These are phyloP conservation scores for Cottus gobio DNA, from an alignment of 2,113 vertebrate species.

Conservation along the genomic window DNA sequence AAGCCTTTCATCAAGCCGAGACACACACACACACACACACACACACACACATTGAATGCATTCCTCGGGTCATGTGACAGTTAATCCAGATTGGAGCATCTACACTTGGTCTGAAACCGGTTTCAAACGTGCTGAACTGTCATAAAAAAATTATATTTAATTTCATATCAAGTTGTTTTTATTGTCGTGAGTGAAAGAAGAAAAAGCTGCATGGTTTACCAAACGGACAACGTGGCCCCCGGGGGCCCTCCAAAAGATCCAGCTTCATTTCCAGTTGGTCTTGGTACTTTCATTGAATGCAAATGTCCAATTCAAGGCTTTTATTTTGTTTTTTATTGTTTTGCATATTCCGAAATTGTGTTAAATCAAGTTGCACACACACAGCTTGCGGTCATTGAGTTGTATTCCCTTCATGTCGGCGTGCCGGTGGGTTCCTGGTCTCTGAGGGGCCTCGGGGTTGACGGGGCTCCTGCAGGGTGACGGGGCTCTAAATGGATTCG, in stretches of 20 bases:
- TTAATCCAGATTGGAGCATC: constrained; percentile 39
- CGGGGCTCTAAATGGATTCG: no score
- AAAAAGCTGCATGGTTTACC: neutral
- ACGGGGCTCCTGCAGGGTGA: no score
- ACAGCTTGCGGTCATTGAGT: neutral
- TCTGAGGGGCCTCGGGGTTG: neutral
- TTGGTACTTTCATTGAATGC: neutral
- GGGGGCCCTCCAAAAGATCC: neutral
- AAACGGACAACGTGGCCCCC: neutral
- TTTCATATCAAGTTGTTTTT: neutral
- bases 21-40: constrained; percentile 27
- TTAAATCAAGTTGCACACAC: neutral
- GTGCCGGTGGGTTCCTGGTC: neutral
- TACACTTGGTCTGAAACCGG: neutral
- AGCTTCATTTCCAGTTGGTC: neutral
- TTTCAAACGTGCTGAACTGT: neutral
- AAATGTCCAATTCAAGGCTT: neutral
- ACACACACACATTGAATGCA: constrained; percentile 10
- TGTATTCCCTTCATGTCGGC: neutral
- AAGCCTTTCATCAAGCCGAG: constrained; percentile 40
- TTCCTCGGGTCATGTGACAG: constrained; percentile 57
- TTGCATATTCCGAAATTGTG: neutral
- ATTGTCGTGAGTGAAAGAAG: neutral
- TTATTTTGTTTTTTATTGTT: neutral
- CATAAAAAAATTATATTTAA: neutral